These are phyloP conservation scores for Drosophila sp. DNA, from an alignment of 1,140 invertebrate species.

Conservation along the genomic window DNA sequence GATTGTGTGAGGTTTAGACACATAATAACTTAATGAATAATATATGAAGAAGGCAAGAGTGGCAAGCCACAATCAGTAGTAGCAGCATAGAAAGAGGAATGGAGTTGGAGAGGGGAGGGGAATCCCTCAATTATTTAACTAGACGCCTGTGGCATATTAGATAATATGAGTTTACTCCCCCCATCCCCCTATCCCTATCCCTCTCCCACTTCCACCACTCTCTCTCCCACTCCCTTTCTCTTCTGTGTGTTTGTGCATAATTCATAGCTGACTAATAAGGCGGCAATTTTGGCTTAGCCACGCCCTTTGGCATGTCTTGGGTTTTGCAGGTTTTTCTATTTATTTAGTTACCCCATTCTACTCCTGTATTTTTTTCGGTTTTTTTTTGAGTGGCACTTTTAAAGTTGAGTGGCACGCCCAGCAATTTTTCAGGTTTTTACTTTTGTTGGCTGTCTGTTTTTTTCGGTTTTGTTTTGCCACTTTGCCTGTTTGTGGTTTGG, in stretches of 20 bases:
- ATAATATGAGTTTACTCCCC: conserved; percentile 49
- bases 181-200: not conserved
- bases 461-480: conserved; percentile 31
- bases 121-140: conserved; percentile 64
- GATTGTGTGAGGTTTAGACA: conserved; percentile 66
- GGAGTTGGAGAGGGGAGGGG: not conserved
- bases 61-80: not conserved
- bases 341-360: conserved; percentile 11
- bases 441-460: conserved; percentile 12
- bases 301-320: conserved; percentile 14
- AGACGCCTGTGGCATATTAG: conserved; percentile 66
- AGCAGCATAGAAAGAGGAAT: not conserved
- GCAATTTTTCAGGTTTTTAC: conserved; percentile 33
- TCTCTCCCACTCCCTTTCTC: not conserved
- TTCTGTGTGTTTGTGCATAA: conserved; percentile 43
- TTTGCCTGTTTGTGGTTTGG: conserved; percentile 52
- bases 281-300: conserved; percentile 46
- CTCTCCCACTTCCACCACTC: not conserved
- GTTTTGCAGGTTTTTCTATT: not conserved
- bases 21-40: conserved; percentile 75
- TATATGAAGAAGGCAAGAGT: conserved; percentile 37
- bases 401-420: conserved; percentile 54
- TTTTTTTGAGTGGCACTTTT: conserved; percentile 57
- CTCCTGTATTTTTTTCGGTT: not conserved
- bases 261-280: conserved; percentile 66